Base-by-base conservation (phyloP, 2,113 vertebrate species). In the Tamias sibiricus region DNA sequence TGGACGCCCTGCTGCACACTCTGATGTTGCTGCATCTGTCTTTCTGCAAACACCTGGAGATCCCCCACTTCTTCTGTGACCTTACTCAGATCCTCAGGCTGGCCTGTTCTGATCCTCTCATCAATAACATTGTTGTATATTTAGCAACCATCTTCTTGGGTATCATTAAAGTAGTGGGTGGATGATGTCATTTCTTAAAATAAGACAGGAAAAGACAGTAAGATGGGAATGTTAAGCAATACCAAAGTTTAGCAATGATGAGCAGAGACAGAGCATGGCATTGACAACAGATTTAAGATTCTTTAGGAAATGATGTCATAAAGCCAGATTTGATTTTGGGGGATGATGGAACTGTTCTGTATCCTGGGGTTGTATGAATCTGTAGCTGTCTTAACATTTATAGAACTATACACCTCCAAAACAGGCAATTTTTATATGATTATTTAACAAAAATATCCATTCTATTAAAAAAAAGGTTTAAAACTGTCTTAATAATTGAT, bases 61-160 rank as follows among this genome's bases (percentile, higher is more conserved):
- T 97, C 8, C 54, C 88, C 4, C 91, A 96, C 69, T 96, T 97
- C 68, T 98, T 94, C 69, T 96, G 74, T 32, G 91, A 98, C 14
- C 59, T 92, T 28, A 6, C 59, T 40, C 84, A 95, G 64, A 76
- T 97, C 40, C 82, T 97, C 17, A 92, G 64, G 35, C 72, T 91
- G 19, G 52, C 93, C 52, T 97, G 93, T 80, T 96, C 91, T 49
- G 57, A 97, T 8, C 89, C 81, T 0, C 64, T 92, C 14, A 37
- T 17, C 37, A 89, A 62, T 32, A 49, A 90, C 17, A 57, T 30
- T 83, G 7, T 8, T 94, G 28, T 54, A 12, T 87, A 92, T 82
- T 7, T 90, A 49, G n/a, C 69, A 44, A 75, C 87, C 0, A 74
- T 64, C 6, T 28, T 97, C 44, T 69, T 57, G 40, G 80, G 77